phyloP scores from a whole-genome alignment of 2,113 vertebrate species.

The Phalacrocorax pelagicus region DNA sequence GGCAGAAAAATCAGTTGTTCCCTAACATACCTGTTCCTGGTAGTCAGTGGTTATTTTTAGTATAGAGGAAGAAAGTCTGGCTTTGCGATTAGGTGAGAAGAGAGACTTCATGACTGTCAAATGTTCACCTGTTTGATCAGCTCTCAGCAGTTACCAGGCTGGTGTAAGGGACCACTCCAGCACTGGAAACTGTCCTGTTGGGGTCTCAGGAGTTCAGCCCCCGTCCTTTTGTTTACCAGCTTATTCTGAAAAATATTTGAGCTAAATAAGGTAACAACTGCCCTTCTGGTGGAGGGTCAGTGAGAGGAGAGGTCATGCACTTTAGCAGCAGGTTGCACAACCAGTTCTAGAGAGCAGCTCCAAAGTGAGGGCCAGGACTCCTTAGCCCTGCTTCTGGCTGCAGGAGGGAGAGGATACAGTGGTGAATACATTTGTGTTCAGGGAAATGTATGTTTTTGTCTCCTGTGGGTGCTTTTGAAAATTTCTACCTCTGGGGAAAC shows the following conservation, averaged over 20 bases:
- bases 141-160: background rate
- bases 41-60: conserved; percentile 9
- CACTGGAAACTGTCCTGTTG: background rate
- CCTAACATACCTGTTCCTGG: background rate
- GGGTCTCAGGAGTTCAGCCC: background rate
- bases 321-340: background rate
- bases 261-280: background rate
- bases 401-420: background rate
- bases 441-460: background rate
- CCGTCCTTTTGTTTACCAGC: background rate
- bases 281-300: background rate
- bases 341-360: background rate
- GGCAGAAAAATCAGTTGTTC: background rate
- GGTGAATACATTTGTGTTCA: background rate
- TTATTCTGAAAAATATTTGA: conserved; percentile 4
- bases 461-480: background rate
- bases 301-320: background rate
- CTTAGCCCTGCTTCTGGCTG: background rate
- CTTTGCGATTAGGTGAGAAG: background rate
- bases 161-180: background rate
- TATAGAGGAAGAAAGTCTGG: background rate
- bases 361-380: background rate
- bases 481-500: background rate
- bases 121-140: background rate
- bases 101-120: background rate